phyloP scores from a whole-genome alignment of 2,888 invertebrate genomes.

The Aphelenchoides bicaudatus region DNA sequence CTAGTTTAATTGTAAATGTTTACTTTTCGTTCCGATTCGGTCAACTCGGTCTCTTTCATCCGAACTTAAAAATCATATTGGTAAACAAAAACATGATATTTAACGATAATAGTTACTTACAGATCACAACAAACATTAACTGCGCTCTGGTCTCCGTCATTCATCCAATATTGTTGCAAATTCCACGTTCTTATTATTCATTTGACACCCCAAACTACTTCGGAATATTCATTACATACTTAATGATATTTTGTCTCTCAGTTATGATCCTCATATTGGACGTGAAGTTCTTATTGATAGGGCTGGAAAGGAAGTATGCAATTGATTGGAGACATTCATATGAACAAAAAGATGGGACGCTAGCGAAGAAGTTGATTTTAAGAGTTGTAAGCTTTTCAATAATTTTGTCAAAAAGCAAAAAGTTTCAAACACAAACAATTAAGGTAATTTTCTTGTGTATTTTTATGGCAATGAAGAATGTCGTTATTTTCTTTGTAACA shows the following conservation, averaged over 20 bases:
- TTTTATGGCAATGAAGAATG: neutral
- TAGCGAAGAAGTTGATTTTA: no score
- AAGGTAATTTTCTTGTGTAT: no score
- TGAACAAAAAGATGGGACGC: slow-evolving; percentile 5
- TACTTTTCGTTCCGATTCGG: slow-evolving; percentile 12
- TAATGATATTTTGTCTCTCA: neutral
- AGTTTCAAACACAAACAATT: no score
- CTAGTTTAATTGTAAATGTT: neutral
- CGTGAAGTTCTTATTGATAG: slow-evolving; percentile 5
- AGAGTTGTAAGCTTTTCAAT: no score
- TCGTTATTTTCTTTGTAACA: neutral
- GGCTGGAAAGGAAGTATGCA: neutral
- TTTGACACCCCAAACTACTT: neutral
- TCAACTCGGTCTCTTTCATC: slow-evolving; percentile 8
- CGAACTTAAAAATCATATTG: neutral
- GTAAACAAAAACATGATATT: no score
- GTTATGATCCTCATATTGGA: neutral
- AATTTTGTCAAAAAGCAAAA: no score
- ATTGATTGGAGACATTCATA: neutral
- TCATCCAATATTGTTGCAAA: neutral
- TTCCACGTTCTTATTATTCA: neutral
- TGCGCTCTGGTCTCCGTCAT: neutral
- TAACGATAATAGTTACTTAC: no score
- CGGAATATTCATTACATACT: neutral
- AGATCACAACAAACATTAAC: neutral